Conservation (phyloP, 2,888 invertebrate genomes). For the Luperina nickerlii region DNA sequence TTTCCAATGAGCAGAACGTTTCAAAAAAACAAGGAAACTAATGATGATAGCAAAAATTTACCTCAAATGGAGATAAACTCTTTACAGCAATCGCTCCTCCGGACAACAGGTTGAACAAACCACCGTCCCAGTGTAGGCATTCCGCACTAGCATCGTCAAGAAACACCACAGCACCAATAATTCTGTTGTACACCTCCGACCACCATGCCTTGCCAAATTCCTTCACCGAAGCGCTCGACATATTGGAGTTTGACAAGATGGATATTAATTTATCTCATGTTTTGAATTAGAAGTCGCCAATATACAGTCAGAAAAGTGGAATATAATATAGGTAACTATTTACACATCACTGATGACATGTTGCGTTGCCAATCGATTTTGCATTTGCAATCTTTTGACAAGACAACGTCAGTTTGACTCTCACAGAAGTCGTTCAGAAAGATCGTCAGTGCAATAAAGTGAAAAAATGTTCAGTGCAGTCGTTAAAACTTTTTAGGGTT, state of each 20-base stretch:
- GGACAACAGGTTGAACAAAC: slow-evolving; percentile 89
- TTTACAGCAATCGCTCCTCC: slow-evolving; percentile 92
- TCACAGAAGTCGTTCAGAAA: slow-evolving; percentile 25
- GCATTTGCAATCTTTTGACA: slow-evolving; percentile 14
- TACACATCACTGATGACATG: slow-evolving; percentile 50
- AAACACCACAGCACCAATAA: slow-evolving; percentile 92
- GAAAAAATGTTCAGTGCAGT: neutral
- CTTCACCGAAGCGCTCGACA: slow-evolving; percentile 78
- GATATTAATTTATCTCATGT: slow-evolving; percentile 7
- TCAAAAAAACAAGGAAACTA: neutral
- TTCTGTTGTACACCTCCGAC: slow-evolving; percentile 91
- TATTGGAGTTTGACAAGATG: slow-evolving; percentile 43
- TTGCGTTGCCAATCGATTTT: slow-evolving; percentile 40
- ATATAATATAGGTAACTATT: slow-evolving; percentile 39
- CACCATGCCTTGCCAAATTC: slow-evolving; percentile 90
- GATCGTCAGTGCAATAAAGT: neutral
- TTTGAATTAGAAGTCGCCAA: neutral
- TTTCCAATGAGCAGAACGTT: neutral
- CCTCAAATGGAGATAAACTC: slow-evolving; percentile 92
- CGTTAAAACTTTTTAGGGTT: neutral
- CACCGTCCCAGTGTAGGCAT: slow-evolving; percentile 93
- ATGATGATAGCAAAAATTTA: slow-evolving; percentile 62
- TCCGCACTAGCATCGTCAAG: slow-evolving; percentile 92
- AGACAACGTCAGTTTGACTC: neutral
- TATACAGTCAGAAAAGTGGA: neutral